Conservation (phyloP, 2,797 vertebrate genomes). For the Chrysocyon brachyurus region DNA sequence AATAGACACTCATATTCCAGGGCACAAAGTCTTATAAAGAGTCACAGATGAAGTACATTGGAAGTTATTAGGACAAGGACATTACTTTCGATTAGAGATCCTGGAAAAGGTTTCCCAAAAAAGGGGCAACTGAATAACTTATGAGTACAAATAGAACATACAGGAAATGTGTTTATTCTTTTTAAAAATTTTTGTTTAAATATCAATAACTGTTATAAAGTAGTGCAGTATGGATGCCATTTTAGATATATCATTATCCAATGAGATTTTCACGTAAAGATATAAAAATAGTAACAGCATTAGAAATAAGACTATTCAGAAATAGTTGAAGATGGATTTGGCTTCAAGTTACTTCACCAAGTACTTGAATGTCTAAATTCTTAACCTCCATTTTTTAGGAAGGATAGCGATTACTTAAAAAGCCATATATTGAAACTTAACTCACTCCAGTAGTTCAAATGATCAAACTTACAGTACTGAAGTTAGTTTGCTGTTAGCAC, state of each 20-base stretch:
- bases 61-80: conserved; percentile 1
- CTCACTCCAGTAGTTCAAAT: not conserved
- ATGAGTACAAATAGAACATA: not conserved
- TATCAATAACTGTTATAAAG: not conserved
- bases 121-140: not conserved
- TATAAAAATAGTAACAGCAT: not conserved
- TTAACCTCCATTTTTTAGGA: not conserved
- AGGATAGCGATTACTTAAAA: conserved; percentile 24
- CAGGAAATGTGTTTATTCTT: not conserved
- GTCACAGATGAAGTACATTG: not conserved
- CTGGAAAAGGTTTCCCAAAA: not conserved
- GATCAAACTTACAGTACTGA: conserved; percentile 45
- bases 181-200: not conserved
- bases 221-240: not conserved
- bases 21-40: not conserved
- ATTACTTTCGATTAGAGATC: not conserved
- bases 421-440: not conserved
- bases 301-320: not conserved
- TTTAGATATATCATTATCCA: conserved; percentile 35
- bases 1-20: not conserved
- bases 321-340: not conserved
- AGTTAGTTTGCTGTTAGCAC: not conserved
- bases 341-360: not conserved
- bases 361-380: not conserved
- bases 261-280: not conserved